Evolutionary conservation across 2,888 invertebrate species (phyloP), one percentile per base, ranked within the genome.

Genomic region (Melanargia galathea): DNA sequence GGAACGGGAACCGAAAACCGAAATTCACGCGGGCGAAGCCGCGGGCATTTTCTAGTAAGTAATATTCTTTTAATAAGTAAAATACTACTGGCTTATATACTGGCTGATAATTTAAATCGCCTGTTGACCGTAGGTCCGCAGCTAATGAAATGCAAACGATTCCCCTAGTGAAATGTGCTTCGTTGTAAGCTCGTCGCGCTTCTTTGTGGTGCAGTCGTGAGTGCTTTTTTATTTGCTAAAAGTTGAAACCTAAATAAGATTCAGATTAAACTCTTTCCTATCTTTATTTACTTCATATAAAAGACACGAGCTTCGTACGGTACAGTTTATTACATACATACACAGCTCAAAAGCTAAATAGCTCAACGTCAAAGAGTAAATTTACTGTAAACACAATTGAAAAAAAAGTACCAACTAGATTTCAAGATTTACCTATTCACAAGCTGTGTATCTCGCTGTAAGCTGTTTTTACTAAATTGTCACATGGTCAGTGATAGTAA

Each of bases 231-330:
- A 38, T 54, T 54, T 54, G 38, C 54, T 54, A 3, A 30, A 33
- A 52, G 26, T 26, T n/a, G 33, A 18, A 10, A 52, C 33, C 33
- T 33, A 18, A 54, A 54, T 38, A 35, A 38, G 35, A 38, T 20
- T 54, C 10, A 54, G 54, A 54, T 54, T 38, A 54, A 35, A 38
- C 54, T 54, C 48, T 54, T 52, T 35, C 13, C 18, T 54, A n/a
- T 4, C 16, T 33, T 6, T 48, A 13, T 11, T n/a, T 26, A 3
- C 3, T 45, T 45, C 18, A 13, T 45, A 45, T 18, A 45, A 45
- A 45, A 18, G 18, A 20, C 5, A 35, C 13, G 35, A 13, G 35
- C 11, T 35, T 35, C 35, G 35, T 13, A 30, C 30, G n/a, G n/a
- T 30, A 35, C 35, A 11, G 35, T 35, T 35, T 13, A 4, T 13